Evolutionary conservation across 2,797 vertebrate species (phyloP).

Genomic region (Leucoraja ocellata): DNA sequence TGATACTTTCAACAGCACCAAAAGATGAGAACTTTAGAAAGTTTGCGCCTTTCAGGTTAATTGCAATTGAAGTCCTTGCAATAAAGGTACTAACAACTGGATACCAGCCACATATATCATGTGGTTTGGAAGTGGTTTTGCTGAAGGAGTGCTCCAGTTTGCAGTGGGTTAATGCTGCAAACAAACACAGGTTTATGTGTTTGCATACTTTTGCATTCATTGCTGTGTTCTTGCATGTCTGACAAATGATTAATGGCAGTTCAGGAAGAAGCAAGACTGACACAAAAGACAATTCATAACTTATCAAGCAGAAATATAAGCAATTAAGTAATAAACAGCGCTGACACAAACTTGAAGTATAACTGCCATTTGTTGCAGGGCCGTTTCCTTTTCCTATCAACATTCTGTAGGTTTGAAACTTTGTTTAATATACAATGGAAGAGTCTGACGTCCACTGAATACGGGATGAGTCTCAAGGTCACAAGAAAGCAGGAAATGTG

Average conservation of each 20-base stretch:
- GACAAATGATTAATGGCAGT: conserved; percentile 32
- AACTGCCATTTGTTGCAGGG: background rate
- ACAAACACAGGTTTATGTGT: conserved; percentile 16
- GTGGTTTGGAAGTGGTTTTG: background rate
- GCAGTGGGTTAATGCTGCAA: conserved; percentile 5
- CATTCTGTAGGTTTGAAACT: background rate
- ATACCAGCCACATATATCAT: background rate
- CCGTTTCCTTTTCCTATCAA: background rate
- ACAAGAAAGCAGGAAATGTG: background rate
- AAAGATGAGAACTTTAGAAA: no score
- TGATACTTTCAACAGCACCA: no score
- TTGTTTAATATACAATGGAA: conserved; percentile 11
- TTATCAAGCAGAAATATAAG: conserved; percentile 18
- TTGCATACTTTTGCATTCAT: background rate
- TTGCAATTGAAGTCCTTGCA: background rate
- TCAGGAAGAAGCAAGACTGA: conserved; percentile 3
- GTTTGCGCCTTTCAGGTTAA: background rate
- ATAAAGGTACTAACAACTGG: background rate
- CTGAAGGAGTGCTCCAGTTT: background rate
- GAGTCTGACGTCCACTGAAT: background rate
- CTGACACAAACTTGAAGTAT: conserved; percentile 14
- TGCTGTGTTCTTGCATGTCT: background rate
- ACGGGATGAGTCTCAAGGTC: background rate
- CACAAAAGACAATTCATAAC: conserved; percentile 26
- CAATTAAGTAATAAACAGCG: conserved; percentile 25